Evolutionary conservation across 2,113 vertebrate genomes (phyloP).

Genomic region (Grammomys surdaster): DNA sequence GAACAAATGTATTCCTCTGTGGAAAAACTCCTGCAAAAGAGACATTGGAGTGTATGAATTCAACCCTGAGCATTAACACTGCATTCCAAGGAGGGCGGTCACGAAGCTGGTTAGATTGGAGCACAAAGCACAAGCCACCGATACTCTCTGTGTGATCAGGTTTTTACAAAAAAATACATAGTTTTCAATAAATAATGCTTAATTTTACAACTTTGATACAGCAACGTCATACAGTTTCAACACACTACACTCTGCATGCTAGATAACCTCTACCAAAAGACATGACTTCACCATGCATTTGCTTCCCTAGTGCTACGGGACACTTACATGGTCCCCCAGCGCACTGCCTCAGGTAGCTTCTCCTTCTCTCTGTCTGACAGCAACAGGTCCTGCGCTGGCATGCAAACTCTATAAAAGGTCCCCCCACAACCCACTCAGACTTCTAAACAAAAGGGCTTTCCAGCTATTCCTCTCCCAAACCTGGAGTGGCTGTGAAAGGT

Average conservation of each 20-base stretch:
- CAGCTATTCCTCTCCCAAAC: slow-evolving; percentile 86
- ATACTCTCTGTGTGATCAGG: slow-evolving; percentile 90
- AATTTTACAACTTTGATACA: slow-evolving; percentile 93
- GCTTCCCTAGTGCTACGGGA: slow-evolving; percentile 88
- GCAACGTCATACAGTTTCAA: slow-evolving; percentile 91
- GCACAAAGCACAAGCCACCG: slow-evolving; percentile 89
- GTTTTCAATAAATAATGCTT: slow-evolving; percentile 94
- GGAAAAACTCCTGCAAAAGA: slow-evolving; percentile 89
- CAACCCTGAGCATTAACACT: slow-evolving; percentile 91
- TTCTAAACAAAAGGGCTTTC: slow-evolving; percentile 90
- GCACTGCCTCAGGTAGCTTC: slow-evolving; percentile 85
- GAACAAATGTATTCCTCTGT: slow-evolving; percentile 89
- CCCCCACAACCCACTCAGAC: slow-evolving; percentile 89
- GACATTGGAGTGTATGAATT: slow-evolving; percentile 89
- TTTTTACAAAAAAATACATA: slow-evolving; percentile 93
- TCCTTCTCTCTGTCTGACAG: slow-evolving; percentile 83
- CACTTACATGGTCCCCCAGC: slow-evolving; percentile 86
- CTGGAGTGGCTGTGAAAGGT: slow-evolving; percentile 88
- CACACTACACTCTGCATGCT: slow-evolving; percentile 92
- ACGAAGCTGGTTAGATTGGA: slow-evolving; percentile 87
- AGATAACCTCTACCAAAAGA: slow-evolving; percentile 89
- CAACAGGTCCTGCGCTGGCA: slow-evolving; percentile 87
- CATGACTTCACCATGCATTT: slow-evolving; percentile 89
- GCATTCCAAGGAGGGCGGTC: slow-evolving; percentile 89
- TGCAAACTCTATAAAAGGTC: slow-evolving; percentile 89